These are phyloP conservation scores for Amitus sp. DNA, from an alignment of 2,888 invertebrate species.

Conservation along the genomic window DNA sequence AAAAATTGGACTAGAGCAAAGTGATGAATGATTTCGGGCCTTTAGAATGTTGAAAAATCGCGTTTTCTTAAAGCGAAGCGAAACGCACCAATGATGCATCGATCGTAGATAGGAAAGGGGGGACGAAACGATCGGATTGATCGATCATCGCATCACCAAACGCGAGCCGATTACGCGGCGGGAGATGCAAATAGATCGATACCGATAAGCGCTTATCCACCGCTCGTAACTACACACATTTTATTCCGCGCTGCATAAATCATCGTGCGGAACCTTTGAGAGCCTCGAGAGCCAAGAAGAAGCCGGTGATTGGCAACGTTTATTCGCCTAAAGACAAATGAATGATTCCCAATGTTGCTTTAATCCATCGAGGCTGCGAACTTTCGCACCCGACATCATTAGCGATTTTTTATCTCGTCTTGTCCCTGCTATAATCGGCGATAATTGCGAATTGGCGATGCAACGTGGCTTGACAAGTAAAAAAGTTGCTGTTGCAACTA, in stretches of 20 bases:
- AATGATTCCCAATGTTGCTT: no score
- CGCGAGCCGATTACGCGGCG: slow-evolving; percentile 29
- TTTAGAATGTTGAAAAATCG: slow-evolving; percentile 32
- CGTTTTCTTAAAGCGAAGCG: slow-evolving; percentile 19
- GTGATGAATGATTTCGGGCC: no score
- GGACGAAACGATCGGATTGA: slow-evolving; percentile 25
- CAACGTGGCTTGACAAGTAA: no score
- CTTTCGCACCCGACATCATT: background rate
- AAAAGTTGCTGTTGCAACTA: no score
- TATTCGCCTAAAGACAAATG: no score
- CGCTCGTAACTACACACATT: slow-evolving; percentile 23
- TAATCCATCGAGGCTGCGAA: background rate
- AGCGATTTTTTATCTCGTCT: background rate
- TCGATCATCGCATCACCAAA: slow-evolving; percentile 23
- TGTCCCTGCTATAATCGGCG: no score
- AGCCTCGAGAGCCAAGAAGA: background rate
- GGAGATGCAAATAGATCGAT: slow-evolving; percentile 22
- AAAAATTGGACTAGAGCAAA: no score
- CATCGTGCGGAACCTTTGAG: slow-evolving; percentile 14
- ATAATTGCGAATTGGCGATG: background rate
- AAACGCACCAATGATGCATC: slow-evolving; percentile 2
- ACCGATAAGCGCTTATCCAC: slow-evolving; percentile 13
- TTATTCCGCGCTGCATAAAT: slow-evolving; percentile 24
- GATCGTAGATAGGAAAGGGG: slow-evolving; percentile 22
- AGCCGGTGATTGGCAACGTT: background rate